Evolutionary conservation across 2,113 vertebrate species (phyloP), one percentile per base, ranked within the genome.

Genomic region (Rhadina sibilatrix): DNA sequence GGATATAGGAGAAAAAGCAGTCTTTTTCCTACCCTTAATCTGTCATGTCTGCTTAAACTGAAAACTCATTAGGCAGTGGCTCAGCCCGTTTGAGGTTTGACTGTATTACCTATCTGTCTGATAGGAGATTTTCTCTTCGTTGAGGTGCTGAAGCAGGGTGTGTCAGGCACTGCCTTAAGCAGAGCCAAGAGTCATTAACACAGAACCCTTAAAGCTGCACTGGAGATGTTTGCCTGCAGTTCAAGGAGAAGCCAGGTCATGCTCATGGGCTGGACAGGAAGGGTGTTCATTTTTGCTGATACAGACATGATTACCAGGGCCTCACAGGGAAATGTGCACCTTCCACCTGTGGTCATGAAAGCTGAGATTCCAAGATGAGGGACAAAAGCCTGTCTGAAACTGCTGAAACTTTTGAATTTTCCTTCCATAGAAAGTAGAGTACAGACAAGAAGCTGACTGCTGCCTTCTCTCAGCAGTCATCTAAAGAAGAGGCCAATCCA

Each of bases 231-330:
- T 80, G 15, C 33, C 15, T 77, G 33, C 25, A 70, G 46, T 35
- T 77, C 63, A 86, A 30, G 69, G 56, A 54, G 38, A 69, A 38
- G 27, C 15, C 53, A 38, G 37, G 50, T 63, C 75, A 17, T 22
- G 54, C 21, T 44, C 20, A 28, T 13, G 13, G 63, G 46, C 46
- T 33, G 59, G 63, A 37, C 20, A 79, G 53, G 47, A 52, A 2
- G 4, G 6, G 11, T 52, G 17, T 17, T 75, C 6, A 4, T 31
- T 59, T 42, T 38, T 52, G n/a, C 28, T 93, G 61, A 30, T 40
- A 31, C 5, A 38, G 49, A n/a, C 4, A 5, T 1, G 9, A 11
- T 71, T 25, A 22, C 7, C 46, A 22, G 30, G 10, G 2, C 2
- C 23, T 27, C 47, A 12, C 22, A 17, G 35, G 49, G 22, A 66